Evolutionary conservation across 1,140 invertebrate genomes (phyloP), one percentile per base, ranked within the genome.

Genomic region (Megalonaias nervosa): DNA sequence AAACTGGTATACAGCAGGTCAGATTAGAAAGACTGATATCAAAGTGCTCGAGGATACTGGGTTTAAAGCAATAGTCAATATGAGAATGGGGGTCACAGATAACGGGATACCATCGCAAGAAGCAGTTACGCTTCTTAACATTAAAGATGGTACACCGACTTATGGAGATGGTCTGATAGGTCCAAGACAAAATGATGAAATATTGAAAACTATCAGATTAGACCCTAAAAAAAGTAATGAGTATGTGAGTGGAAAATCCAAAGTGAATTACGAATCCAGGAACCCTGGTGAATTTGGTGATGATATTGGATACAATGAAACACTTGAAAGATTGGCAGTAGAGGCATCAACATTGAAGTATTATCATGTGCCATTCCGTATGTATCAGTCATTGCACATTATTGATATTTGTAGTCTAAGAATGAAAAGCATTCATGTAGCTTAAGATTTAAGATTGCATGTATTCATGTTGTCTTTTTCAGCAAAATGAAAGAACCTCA

Each of bases 201-300:
- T 76, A n/a, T 70, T 89, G 21, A 68, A 85, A 65, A 77, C 56
- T 17, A 80, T 81, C 38, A 71, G 81, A 16, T 81, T 88, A 38
- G 81, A 88, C 66, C 66, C 80, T 48, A 70, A 75, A 17, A 81
- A 77, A 69, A 74, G 77, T 19, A 84, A 82, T 55, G 59, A 70
- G 56, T 89, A 84, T 67, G 81, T 88, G 15, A 75, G 82, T 38
- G 60, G 74, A 62, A 75, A 73, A 26, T 87, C 88, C 2, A 19
- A 65, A 13, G 72, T 82, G 9, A 89, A 89, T 70, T 89, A 82
- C 81, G 85, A 88, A 78, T 67, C 31, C n/a, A 74, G 70, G 57
- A 87, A 89, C 71, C 31, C 69, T 23, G 80, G 77, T 17, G 88
- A 89, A 75, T 89, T 86, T 84, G 88, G 88, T 57, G 88, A 89